Evolutionary conservation across 2,113 vertebrate genomes (phyloP).

Genomic region (Pygoscelis adeliae): DNA sequence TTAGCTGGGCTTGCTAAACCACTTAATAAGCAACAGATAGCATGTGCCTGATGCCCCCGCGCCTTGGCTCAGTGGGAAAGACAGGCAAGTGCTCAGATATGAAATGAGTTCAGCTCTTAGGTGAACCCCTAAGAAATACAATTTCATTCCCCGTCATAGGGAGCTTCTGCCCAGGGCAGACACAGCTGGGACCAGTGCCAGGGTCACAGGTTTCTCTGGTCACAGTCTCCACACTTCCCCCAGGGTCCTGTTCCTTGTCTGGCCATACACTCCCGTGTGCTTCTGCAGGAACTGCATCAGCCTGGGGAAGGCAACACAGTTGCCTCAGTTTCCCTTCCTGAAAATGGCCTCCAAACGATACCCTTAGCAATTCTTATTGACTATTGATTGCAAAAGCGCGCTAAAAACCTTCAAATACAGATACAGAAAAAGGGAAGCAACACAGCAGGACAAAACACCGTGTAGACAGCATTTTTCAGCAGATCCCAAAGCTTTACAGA

Average conservation of each 20-base stretch:
- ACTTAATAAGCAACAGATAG: slow-evolving; percentile 31
- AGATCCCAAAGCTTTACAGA: background rate
- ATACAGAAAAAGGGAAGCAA: background rate
- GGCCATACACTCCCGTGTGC: accelerated
- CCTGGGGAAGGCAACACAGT: background rate
- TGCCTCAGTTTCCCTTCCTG: background rate
- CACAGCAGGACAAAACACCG: background rate
- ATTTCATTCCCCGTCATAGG: background rate
- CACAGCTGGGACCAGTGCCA: background rate
- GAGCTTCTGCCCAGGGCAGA: background rate
- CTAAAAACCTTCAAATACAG: background rate
- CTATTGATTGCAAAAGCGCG: background rate
- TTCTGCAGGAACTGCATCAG: background rate
- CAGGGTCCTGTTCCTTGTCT: background rate
- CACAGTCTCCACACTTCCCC: background rate
- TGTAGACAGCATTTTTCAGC: background rate
- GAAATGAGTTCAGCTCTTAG: background rate
- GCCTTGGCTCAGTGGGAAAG: background rate
- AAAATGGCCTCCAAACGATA: background rate
- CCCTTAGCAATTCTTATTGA: background rate
- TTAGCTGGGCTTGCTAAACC: slow-evolving; percentile 34
- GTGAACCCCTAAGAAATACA: background rate
- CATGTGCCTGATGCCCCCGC: background rate
- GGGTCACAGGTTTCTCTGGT: background rate
- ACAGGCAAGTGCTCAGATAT: background rate